Evolutionary conservation across 2,888 invertebrate species (phyloP).

Genomic region (Rhimphoctona megacephalus): DNA sequence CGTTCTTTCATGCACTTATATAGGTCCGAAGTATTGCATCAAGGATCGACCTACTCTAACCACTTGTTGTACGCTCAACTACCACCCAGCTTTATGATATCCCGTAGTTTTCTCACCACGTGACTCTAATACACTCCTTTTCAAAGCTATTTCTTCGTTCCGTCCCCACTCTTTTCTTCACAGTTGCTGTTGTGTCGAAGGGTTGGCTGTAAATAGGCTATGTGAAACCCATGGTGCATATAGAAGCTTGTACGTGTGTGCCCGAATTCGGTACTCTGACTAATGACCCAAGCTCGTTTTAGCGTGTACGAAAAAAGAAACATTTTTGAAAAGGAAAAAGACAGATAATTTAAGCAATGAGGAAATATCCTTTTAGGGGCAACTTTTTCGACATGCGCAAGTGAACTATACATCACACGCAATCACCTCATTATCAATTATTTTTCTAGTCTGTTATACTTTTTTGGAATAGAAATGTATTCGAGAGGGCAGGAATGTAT

Average conservation of each 20-base stretch:
- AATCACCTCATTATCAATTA: background rate
- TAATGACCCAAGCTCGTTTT: conserved; percentile 51
- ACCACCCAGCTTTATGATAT: conserved; percentile 32
- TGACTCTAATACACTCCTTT: conserved; percentile 53
- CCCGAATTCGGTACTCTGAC: conserved; percentile 46
- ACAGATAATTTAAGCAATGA: background rate
- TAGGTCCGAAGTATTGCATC: conserved; percentile 2
- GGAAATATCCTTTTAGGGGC: background rate
- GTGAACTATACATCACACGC: background rate
- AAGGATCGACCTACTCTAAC: conserved; percentile 40
- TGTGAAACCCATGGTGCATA: conserved; percentile 27
- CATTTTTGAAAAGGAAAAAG: background rate
- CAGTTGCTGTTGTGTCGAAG: conserved; percentile 30
- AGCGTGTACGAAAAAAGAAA: background rate
- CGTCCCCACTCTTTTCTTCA: conserved; percentile 15
- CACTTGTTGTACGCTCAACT: conserved; percentile 65
- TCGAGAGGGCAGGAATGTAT: conserved; percentile 31
- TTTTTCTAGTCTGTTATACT: conserved; percentile 8
- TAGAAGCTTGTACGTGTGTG: conserved; percentile 32
- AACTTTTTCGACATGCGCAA: background rate
- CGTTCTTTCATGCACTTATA: background rate
- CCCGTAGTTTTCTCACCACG: conserved; percentile 63
- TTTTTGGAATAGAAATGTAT: conserved; percentile 8
- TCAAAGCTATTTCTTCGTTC: conserved; percentile 33
- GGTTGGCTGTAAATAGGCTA: conserved; percentile 46